A percentile compares a stretch with the other conserved stretches of the same genome.
phyloP scores from a whole-genome alignment of 2,113 vertebrate species.

The Dasyornis broadbenti region DNA sequence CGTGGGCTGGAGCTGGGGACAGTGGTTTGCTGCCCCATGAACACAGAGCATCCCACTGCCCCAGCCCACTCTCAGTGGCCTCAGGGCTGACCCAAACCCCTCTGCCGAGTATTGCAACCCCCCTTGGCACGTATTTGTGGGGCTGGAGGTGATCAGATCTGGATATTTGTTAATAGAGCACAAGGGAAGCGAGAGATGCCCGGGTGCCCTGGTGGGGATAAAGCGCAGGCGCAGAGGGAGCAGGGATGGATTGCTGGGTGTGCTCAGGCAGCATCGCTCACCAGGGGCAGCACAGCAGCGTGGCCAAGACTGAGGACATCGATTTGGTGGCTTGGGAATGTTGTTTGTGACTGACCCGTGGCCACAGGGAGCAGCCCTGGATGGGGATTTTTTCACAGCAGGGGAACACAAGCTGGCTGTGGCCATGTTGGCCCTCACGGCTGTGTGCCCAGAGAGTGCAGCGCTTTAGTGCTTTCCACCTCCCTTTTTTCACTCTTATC shows the following conservation, averaged over 20 bases:
- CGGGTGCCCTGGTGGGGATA: fast-evolving
- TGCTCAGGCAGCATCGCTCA: neutral
- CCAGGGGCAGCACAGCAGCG: neutral
- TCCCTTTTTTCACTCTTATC: neutral
- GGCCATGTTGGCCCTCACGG: neutral
- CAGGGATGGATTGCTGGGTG: neutral
- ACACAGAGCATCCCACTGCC: neutral
- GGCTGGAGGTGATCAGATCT: neutral
- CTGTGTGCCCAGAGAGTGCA: fast-evolving
- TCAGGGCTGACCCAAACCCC: neutral
- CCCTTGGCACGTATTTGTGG: neutral
- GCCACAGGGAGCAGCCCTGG: neutral
- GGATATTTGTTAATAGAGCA: neutral
- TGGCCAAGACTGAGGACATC: neutral
- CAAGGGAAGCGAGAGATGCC: fast-evolving
- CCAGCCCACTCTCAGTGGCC: fast-evolving
- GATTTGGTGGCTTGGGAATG: neutral
- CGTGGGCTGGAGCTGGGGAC: too few species aligned
- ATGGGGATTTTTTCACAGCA: neutral
- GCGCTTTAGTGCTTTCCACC: neutral
- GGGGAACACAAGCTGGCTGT: neutral
- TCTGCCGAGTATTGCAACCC: fast-evolving
- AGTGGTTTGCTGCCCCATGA: neutral
- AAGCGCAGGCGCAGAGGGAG: neutral
- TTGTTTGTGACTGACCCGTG: neutral